Evolutionary conservation across 1,140 invertebrate genomes (phyloP).

Genomic region (Gyrodactylus bullatarudis): DNA sequence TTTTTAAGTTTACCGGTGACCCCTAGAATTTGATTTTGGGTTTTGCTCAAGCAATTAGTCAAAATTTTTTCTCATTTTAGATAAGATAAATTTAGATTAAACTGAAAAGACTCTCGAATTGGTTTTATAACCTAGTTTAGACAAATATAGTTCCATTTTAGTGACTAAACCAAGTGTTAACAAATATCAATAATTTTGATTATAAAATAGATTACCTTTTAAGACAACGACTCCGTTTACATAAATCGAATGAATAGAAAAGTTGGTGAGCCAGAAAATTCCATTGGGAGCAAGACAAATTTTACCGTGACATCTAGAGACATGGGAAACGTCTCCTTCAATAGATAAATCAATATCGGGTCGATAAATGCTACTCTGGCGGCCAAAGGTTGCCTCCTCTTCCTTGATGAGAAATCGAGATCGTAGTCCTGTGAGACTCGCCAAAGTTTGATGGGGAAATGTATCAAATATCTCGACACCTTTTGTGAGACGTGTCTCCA

Average conservation of each 20-base stretch:
- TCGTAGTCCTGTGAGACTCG: neutral
- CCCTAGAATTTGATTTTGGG: too few species aligned
- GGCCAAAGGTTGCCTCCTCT: neutral
- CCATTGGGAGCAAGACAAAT: neutral
- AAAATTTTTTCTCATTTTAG: too few species aligned
- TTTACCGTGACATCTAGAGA: neutral
- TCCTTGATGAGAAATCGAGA: conserved; percentile 1
- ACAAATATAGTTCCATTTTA: too few species aligned
- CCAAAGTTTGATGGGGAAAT: neutral
- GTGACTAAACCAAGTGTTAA: too few species aligned
- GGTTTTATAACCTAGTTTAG: too few species aligned
- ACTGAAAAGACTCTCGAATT: too few species aligned
- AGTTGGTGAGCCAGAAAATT: neutral
- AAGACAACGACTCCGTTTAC: conserved; percentile 2
- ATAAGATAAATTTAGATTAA: too few species aligned
- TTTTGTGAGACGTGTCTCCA: neutral
- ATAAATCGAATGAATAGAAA: neutral
- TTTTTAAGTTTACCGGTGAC: too few species aligned
- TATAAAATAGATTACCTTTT: too few species aligned
- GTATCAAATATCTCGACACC: neutral
- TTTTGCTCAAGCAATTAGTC: too few species aligned
- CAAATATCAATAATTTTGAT: too few species aligned
- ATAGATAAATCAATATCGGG: conserved; percentile 2
- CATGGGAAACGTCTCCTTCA: neutral
- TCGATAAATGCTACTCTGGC: neutral